Percentiles rank a stretch among this genome's conserved stretches.
phyloP scores from a whole-genome alignment of 2,113 vertebrate species.

The Sakesphorus luctuosus region DNA sequence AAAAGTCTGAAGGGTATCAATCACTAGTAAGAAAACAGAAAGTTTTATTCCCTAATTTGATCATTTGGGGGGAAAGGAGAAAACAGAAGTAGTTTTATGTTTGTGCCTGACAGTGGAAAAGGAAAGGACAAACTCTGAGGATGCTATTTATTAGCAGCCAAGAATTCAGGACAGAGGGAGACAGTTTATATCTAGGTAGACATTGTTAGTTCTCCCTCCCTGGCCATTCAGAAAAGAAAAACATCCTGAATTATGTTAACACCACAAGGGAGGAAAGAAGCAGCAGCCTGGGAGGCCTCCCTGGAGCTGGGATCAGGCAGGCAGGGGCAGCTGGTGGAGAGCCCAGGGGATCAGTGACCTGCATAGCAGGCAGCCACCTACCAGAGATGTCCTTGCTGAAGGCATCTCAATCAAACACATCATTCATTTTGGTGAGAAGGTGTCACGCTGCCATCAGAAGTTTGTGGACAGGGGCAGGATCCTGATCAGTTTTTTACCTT shows the following conservation, averaged over 20 bases:
- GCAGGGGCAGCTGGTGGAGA: background rate
- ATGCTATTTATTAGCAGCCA: background rate
- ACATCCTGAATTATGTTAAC: background rate
- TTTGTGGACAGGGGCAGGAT: background rate
- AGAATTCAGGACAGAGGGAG: background rate
- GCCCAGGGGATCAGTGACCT: background rate
- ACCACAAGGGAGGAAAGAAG: background rate
- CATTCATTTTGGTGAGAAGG: background rate
- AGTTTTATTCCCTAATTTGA: background rate
- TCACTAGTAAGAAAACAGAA: background rate
- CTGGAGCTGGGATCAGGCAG: background rate
- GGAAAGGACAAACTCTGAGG: background rate
- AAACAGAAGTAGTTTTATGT: background rate
- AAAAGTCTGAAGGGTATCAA: background rate
- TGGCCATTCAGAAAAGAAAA: background rate
- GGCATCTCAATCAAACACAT: accelerated
- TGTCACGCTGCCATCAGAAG: background rate
- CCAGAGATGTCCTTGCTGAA: background rate
- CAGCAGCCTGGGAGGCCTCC: background rate
- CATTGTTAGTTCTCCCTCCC: background rate
- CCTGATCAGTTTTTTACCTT: background rate
- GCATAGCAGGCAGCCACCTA: background rate
- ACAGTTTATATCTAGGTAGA: background rate
- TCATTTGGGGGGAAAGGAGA: background rate
- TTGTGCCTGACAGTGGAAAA: background rate